Evolutionary conservation across 2,888 invertebrate species (phyloP), one percentile per base, ranked within the genome.

Genomic region (Frankliniella fusca): DNA sequence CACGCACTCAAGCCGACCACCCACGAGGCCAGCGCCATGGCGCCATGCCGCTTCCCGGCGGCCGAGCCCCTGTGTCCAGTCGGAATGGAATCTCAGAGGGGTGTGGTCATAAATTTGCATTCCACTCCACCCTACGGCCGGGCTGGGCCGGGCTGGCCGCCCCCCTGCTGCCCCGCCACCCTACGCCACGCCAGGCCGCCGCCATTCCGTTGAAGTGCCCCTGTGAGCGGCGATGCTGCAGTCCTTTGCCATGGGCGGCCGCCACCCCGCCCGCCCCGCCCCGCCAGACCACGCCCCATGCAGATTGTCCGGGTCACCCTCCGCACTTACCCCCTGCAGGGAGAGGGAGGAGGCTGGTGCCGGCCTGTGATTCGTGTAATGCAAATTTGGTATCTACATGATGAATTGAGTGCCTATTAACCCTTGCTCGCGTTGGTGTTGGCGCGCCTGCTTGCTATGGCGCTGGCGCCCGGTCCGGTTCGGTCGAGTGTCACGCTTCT

Each of bases 391-490:
- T 23, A 54, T 54, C 15, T 54, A 27, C 70, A 76, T 76, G 70
- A 76, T 76, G 70, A 76, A 76, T 76, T 76, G 70, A 76, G 70
- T 76, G 70, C 70, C 70, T 76, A 27, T 76, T 76, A 76, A 76
- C 70, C 70, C 70, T 76, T 76, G 23, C 70, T 23, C 12, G 70
- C 27, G 27, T 23, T 76, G 27, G 23, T 12, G 70, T 12, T 23
- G 70, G 23, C 12, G 23, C 70, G 27, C 27, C 23, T 9, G 70
- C 54, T 20, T 10, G 20, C 54, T 18, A 18, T 3, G 61, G 20
- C 7, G 18, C 61, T n/a, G 61, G 15, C 15, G 54, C 15, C 54
- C 54, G 61, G 3, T 12, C 54, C 50, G 9, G 9, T 15, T 15
- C 50, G 50, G 61, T 18, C 61, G 61, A 7, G 61, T 18, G 15